Evolutionary conservation across 1,140 invertebrate genomes (phyloP).

Genomic region (Pteromalus puparum): DNA sequence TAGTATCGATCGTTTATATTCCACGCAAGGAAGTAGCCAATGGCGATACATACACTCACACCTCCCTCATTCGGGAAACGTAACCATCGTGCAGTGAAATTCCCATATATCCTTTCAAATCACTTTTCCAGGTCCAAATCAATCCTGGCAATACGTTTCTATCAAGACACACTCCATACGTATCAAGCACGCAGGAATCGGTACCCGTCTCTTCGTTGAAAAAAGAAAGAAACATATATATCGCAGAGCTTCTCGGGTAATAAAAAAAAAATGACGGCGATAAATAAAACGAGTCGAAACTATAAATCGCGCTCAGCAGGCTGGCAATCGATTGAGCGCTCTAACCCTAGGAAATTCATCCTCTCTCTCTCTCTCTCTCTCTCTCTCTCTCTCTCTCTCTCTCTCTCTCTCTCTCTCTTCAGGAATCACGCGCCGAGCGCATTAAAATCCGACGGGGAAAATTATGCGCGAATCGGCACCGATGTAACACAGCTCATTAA

Average conservation of each 20-base stretch:
- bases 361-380: too few relatives aligned
- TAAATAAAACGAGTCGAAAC: background rate
- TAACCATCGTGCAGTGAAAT: background rate
- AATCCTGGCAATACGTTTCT: too few relatives aligned
- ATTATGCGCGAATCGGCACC: background rate
- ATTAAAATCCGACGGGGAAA: background rate
- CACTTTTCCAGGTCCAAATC: too few relatives aligned
- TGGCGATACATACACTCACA: background rate
- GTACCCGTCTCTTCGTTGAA: too few relatives aligned
- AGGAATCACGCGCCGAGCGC: too few relatives aligned
- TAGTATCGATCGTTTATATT: background rate
- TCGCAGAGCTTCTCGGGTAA: background rate
- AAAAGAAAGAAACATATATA: too few relatives aligned
- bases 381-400: too few relatives aligned
- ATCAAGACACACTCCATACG: too few relatives aligned
- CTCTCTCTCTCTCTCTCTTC: too few relatives aligned
- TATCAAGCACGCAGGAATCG: too few relatives aligned
- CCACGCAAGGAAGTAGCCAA: background rate
- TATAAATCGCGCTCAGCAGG: background rate
- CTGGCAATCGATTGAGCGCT: background rate
- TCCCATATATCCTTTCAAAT: too few relatives aligned
- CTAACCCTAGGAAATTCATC: too few relatives aligned
- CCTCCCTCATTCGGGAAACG: background rate
- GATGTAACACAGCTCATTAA: constrained; percentile 19
- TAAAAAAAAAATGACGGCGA: background rate